Evolutionary conservation across 1,140 invertebrate genomes (phyloP), one percentile per base, ranked within the genome.

Genomic region (Drosophila malerkotliana): DNA sequence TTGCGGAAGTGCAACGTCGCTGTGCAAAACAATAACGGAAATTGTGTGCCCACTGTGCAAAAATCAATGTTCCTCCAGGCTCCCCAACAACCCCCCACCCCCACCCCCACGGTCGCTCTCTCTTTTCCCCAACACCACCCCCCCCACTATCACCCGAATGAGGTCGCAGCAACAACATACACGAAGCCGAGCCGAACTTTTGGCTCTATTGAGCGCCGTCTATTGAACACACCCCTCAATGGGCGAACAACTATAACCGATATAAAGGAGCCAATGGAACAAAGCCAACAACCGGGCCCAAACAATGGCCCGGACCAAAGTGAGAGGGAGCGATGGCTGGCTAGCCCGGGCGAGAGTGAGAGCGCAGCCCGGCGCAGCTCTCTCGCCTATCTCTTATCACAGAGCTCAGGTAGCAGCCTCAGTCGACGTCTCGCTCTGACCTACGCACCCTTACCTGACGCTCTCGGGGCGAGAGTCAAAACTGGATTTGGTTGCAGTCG

Each of bases 171-270:
- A 51, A 59, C 41, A 64, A 76, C 57, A 45, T 28, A 81, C 77
- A 87, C 81, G 81, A 84, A 85, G 60, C 52, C 37, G 57, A 85
- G 77, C 79, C 80, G 79, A 82, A 80, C 80, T 58, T 62, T 82
- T 73, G 53, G 69, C 62, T 81, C 79, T 89, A 83, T 88, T 84
- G 67, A 84, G 71, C 63, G 54, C 57, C 57, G 67, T 88, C 83
- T 79, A 88, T 88, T 88, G 79, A 88, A 88, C 84, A 88, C 83
- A 88, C 83, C 84, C 79, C 83, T 87, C 83, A 88, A 89, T 89
- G 79, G 80, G 56, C 67, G 79, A 88, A 88, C 83, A 83, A 88
- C 84, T 79, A 89, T 82, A 89, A 79, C 75, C 76, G 79, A 79
- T 74, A 88, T 84, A 84, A 89, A 89, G 77, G 84, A 89, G 77